These are phyloP conservation scores for Chrosomus eos DNA, from an alignment of 2,797 vertebrate species.

Conservation along the genomic window DNA sequence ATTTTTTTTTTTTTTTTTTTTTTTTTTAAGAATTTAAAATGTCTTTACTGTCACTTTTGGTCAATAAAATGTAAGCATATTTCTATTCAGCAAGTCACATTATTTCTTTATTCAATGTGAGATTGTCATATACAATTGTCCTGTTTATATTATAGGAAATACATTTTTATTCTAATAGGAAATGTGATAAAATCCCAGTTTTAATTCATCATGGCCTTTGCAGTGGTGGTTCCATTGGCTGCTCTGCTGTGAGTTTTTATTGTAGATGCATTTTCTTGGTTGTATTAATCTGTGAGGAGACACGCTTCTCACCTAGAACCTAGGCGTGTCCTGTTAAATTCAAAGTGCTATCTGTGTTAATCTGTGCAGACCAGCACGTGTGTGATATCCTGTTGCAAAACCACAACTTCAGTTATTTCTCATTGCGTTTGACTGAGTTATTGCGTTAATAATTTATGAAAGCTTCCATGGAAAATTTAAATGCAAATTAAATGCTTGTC, in stretches of 20 bases:
- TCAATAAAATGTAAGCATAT: background rate
- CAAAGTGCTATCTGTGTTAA: constrained; percentile 45
- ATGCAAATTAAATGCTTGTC: background rate
- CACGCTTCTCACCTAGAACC: constrained; percentile 23
- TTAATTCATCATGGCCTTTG: background rate
- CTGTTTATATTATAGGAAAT: background rate
- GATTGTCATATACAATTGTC: background rate
- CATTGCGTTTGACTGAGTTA: constrained; percentile 6
- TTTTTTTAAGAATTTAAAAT: background rate
- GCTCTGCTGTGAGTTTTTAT: background rate
- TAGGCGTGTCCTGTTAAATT: constrained; percentile 3
- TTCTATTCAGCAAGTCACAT: too few species aligned
- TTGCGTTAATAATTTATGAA: background rate
- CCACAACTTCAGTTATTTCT: constrained; percentile 33
- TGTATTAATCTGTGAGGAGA: constrained; percentile 53
- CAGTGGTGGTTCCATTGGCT: background rate
- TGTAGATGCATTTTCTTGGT: background rate
- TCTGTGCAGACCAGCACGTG: constrained; percentile 37
- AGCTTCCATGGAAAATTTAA: background rate
- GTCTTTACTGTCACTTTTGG: background rate
- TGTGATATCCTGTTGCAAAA: constrained; percentile 44
- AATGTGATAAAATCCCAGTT: background rate
- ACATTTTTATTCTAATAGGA: background rate
- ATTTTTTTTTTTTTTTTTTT: background rate
- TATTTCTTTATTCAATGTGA: background rate